A percentile compares a stretch with the other conserved stretches of the same genome.
Evolutionary conservation across 2,113 vertebrate genomes (phyloP).

Genomic region (Craseonycteris thonglongyai): DNA sequence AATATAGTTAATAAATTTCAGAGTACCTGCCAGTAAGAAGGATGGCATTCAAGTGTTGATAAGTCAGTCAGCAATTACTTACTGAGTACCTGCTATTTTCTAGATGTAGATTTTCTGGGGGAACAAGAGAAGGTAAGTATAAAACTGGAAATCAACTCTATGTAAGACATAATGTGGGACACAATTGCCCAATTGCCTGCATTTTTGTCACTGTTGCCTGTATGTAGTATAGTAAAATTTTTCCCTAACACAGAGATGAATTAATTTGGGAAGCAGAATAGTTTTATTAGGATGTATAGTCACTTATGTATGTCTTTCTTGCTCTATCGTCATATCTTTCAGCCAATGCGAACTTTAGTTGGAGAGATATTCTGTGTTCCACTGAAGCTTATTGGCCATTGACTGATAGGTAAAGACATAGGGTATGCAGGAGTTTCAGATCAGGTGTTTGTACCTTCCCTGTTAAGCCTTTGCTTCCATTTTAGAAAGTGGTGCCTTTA

Average conservation of each 20-base stretch:
- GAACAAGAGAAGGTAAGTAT: not conserved
- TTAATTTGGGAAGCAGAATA: not conserved
- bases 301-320: too few relatives aligned
- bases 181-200: not conserved
- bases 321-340: not conserved
- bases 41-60: not conserved
- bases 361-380: not conserved
- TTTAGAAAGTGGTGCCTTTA: not conserved
- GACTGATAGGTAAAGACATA: not conserved
- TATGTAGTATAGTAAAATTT: not conserved
- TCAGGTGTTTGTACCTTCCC: not conserved
- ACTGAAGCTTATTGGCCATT: not conserved
- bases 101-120: not conserved
- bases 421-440: not conserved
- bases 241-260: not conserved
- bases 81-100: not conserved
- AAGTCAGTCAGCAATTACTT: not conserved
- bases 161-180: not conserved
- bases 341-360: not conserved
- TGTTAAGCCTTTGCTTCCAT: not conserved
- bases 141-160: not conserved
- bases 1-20: not conserved
- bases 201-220: not conserved
- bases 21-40: not conserved
- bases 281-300: too few relatives aligned